phyloP scores from a whole-genome alignment of 2,113 vertebrate genomes.

The Pollachius pollachius region DNA sequence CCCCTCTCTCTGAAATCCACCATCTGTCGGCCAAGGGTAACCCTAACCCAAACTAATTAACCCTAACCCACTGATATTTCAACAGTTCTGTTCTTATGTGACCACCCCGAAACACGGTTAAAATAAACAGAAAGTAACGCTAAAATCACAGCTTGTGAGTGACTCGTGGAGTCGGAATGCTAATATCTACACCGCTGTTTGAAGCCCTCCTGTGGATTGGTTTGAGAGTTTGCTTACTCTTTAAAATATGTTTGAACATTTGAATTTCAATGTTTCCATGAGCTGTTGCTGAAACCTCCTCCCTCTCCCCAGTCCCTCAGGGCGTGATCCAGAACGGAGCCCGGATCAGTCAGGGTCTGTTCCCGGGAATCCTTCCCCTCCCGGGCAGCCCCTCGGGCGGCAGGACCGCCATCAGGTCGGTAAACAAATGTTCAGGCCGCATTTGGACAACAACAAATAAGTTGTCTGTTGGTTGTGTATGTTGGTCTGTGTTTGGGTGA shows the following conservation, averaged over 20 bases:
- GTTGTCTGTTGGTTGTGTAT: neutral
- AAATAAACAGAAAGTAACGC: too few relatives aligned
- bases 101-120: too few relatives aligned
- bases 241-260: too few relatives aligned
- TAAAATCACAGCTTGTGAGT: too few relatives aligned
- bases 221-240: too few relatives aligned
- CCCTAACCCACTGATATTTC: too few relatives aligned
- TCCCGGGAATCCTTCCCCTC: constrained; percentile 78
- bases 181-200: too few relatives aligned
- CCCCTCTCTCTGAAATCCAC: neutral
- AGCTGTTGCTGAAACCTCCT: neutral
- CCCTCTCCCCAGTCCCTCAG: constrained; percentile 69
- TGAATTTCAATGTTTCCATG: too few relatives aligned
- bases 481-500: neutral
- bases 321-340: constrained; percentile 85
- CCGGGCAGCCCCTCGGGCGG: constrained; percentile 78
- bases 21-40: neutral
- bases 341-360: constrained; percentile 80
- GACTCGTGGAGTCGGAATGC: too few relatives aligned
- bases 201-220: too few relatives aligned
- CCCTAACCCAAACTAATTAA: neutral
- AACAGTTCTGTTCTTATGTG: too few relatives aligned
- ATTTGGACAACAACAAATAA: neutral
- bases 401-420: constrained; percentile 78
- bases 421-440: neutral